phyloP scores from a whole-genome alignment of 2,113 vertebrate genomes.

The Otocyon megalotis region DNA sequence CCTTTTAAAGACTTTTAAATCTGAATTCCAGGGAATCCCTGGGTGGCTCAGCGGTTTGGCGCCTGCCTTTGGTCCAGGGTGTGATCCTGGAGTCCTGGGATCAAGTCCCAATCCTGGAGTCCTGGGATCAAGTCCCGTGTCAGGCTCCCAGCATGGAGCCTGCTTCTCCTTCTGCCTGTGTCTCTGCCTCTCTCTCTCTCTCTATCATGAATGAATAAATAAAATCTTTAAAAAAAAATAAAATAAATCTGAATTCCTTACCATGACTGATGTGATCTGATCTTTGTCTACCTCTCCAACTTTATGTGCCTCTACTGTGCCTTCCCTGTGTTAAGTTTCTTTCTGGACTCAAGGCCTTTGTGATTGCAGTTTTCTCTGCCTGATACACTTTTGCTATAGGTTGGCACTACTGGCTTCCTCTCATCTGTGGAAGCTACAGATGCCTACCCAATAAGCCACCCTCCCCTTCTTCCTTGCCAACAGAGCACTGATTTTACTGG shows the following conservation, averaged over 20 bases:
- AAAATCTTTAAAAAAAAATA: no score
- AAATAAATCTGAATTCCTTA: neutral
- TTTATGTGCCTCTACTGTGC: neutral
- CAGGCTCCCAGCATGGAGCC: no score
- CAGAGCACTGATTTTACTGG: neutral
- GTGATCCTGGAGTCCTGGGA: no score
- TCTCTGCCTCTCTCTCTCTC: no score
- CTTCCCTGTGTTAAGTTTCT: neutral
- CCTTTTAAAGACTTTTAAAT: neutral
- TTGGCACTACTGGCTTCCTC: neutral
- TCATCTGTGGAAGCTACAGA: neutral
- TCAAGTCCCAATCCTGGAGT: no score
- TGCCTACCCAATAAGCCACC: neutral
- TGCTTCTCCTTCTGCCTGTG: no score
- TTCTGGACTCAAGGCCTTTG: neutral
- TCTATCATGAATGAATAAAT: no score
- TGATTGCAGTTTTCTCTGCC: neutral
- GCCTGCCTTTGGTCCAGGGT: no score
- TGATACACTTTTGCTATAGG: neutral
- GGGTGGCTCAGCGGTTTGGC: no score
- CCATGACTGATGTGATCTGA: neutral
- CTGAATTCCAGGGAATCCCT: no score
- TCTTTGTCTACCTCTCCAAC: neutral
- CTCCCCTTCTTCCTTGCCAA: neutral
- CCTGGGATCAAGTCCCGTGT: no score